Conservation (phyloP, 2,797 vertebrate species). For the Pitangus sulphuratus region DNA sequence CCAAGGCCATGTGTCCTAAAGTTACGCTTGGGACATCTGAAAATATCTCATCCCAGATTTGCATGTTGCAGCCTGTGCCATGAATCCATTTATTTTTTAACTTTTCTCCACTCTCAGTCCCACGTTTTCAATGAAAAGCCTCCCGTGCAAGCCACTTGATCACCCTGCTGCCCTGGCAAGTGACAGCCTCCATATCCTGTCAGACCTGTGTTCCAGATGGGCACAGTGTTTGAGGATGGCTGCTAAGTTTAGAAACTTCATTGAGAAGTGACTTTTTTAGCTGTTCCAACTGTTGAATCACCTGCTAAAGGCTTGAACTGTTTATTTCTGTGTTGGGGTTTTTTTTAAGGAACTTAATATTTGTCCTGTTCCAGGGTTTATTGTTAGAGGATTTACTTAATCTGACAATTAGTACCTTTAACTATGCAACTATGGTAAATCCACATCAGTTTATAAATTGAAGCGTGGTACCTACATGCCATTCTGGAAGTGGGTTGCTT, state of each 20-base stretch:
- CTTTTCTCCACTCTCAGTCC: not conserved
- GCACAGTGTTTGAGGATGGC: not conserved
- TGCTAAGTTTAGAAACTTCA: not conserved
- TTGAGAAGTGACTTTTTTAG: not conserved
- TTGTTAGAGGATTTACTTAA: not conserved
- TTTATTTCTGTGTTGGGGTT: not conserved
- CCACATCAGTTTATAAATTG: not conserved
- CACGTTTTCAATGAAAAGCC: not conserved
- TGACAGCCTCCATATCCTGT: not conserved
- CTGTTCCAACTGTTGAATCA: not conserved
- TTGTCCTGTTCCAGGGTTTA: not conserved
- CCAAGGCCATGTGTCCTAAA: not conserved
- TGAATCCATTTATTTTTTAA: not conserved
- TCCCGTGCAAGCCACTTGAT: not conserved
- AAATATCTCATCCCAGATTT: not conserved
- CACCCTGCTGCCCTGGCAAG: not conserved
- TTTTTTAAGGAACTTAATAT: not conserved
- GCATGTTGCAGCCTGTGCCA: not conserved
- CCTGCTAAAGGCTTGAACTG: not conserved
- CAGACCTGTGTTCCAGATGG: not conserved
- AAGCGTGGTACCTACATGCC: not conserved
- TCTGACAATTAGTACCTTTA: not conserved
- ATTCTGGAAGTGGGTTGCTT: constrained; percentile 11
- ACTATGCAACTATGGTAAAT: not conserved
- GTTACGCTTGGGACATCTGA: not conserved